Evolutionary conservation across 2,797 vertebrate genomes (phyloP), one percentile per base, ranked within the genome.

Genomic region (Lycodopsis pacificus): DNA sequence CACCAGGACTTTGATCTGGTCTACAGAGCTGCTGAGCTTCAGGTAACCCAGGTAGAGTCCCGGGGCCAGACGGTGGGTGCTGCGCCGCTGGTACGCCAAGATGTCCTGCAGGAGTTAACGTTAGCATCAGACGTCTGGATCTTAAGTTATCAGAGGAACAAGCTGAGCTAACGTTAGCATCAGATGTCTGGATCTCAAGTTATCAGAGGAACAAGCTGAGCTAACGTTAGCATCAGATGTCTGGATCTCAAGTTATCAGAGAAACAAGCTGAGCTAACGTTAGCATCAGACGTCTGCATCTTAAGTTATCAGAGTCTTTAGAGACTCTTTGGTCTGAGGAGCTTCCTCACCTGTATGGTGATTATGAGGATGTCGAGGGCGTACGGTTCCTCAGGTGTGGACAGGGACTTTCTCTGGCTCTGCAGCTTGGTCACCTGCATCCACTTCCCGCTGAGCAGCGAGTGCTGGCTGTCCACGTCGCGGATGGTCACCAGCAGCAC

Each of bases 321-420:
- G 32, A 34, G 32, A 34, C 32, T 34, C 32, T 34, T 34, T 1
- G 32, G 32, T 34, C 32, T 7, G 32, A 34, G 32, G 32, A 34
- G 32, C n/a, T 11, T 51, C 54, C 25, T 59, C 62, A 98, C 98
- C 97, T 99, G 98, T 72, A 99, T 96, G 73, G 98, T 99, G 94
- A 99, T 99, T 86, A 99, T 95, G 87, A 99, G 96, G 89, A 99
- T 95, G 90, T 99, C 98, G 70, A 99, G 95, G 5, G 98, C 97
- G 27, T 98, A 98, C 59, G 98, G 98, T 84, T 99, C 98, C 90
- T 99, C 98, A 0, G 97, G 98, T 5, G 97, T 99, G 85, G 98
- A 99, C 71, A 99, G 94, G n/a, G 97, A 97, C 94, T 99, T 99
- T 89, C 97, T 96, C 94, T 99, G 98, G 88, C 97, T 99, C 95